Base-by-base conservation (phyloP, 2,888 invertebrate species). In the Clunio marinus region DNA sequence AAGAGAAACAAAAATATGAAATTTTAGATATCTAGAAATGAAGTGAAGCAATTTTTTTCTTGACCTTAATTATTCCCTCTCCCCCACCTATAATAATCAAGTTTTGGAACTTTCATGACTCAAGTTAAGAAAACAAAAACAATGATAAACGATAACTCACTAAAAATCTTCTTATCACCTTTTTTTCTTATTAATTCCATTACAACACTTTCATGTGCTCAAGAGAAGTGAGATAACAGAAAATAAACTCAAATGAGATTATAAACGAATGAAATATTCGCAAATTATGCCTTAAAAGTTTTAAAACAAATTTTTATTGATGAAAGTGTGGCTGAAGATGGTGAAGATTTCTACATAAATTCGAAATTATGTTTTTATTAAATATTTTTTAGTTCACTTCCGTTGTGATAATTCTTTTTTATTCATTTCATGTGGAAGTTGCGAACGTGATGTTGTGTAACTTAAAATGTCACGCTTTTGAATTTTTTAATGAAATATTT, bases 231-330 rank as follows among this genome's bases (percentile, higher is more conserved):
- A 57, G 57, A 27, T 57, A 57, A 27, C 2, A 27, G 25, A 25
- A 27, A 25, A 45, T 3, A 15, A 15, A 45, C 4, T n/a, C 4
- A 3, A 25, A 24, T 57, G 57, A 57, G 57, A 57, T 57, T 57
- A 57, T 57, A 15, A 51, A n/a, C n/a, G 45, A 15, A 55, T 15
- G 55, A 55, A 55, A 7, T 22, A 15, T 45, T 10, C 5, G 13
- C 13, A 17, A 45, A 57, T 57, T 57, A 8, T 57, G 57, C 57
- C 57, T 57, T 57, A 57, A 57, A 32, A 4, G 32, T 32, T 4
- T 32, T 32, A 32, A 32, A 32, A 32, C 32, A 10, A 32, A 4
- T 32, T n/a, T n/a, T n/a, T n/a, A n/a, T n/a, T n/a, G n/a, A n/a
- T n/a, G n/a, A n/a, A n/a, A n/a, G 51, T 22, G 51, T 32, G 13